phyloP scores from a whole-genome alignment of 2,888 invertebrate species.

The Troglohyphantes excavatus region DNA sequence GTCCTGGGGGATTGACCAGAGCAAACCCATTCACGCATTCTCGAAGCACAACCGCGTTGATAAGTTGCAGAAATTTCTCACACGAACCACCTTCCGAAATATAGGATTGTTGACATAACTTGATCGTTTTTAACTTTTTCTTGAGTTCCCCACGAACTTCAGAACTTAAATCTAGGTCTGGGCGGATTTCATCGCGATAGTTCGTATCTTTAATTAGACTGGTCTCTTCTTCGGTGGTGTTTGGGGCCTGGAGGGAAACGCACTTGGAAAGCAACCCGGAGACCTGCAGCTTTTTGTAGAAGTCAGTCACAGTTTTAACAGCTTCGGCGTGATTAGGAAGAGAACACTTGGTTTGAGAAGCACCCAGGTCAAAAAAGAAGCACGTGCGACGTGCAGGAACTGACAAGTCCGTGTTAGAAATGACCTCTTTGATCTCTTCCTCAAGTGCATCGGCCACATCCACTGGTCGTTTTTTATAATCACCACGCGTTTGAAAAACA shows the following conservation, averaged over 20 bases:
- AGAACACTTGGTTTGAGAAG: constrained; percentile 83
- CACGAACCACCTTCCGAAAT: constrained; percentile 82
- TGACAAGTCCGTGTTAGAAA: constrained; percentile 82
- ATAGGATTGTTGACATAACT: constrained; percentile 85
- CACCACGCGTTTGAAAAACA: constrained; percentile 29
- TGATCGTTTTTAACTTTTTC: constrained; percentile 86
- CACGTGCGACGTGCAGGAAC: constrained; percentile 87
- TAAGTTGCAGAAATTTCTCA: constrained; percentile 86
- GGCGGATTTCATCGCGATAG: constrained; percentile 85
- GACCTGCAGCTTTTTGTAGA: constrained; percentile 88
- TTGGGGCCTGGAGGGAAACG: constrained; percentile 83
- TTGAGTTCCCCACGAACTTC: constrained; percentile 83
- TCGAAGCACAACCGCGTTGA: constrained; percentile 88
- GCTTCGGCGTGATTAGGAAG: constrained; percentile 88
- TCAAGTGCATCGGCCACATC: constrained; percentile 82
- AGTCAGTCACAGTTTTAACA: constrained; percentile 89
- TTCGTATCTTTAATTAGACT: constrained; percentile 86
- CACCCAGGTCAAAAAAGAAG: constrained; percentile 89
- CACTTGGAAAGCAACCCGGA: constrained; percentile 88
- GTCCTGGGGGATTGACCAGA: constrained; percentile 86
- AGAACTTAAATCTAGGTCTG: constrained; percentile 83
- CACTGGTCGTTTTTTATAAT: constrained; percentile 30
- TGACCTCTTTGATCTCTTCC: constrained; percentile 86
- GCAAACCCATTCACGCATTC: constrained; percentile 89
- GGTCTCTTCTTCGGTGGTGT: constrained; percentile 87